Evolutionary conservation across 1,140 invertebrate species (phyloP), one percentile per base, ranked within the genome.

Genomic region (Drosophila littoralis): DNA sequence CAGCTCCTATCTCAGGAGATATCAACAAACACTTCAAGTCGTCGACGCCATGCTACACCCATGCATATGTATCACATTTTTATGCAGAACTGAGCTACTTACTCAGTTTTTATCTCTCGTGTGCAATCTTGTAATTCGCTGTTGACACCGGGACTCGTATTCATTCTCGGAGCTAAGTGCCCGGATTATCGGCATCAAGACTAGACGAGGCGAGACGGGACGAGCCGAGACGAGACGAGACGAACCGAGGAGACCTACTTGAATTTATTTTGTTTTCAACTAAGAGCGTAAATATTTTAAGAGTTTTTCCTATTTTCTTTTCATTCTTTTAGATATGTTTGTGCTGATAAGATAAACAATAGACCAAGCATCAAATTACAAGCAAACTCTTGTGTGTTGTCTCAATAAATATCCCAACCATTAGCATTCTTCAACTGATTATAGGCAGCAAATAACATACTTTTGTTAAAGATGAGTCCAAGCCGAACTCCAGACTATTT

Each of bases 251-350:
- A 35, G 22, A 36, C 12, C 1, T 33, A 28, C 50, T 54, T 50
- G 67, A 54, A 51, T 72, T 58, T 28, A 50, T 59, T 58, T 72
- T 72, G 46, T 65, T 65, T 65, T 59, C 60, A 7, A 15, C 54
- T 42, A 9, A 36, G 15, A 33, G 51, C 73, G 59, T 45, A 71
- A 65, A 75, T 71, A 75, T 71, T 75, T 71, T 71, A 8, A 38
- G 64, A 59, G 46, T 43, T 57, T 50, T 22, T 50, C 2, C 36
- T 17, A 40, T 38, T 69, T 48, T 45, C 15, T 65, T 22, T 73
- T 46, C 22, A 28, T 28, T 32, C 5, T 40, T 60, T n/a, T 10
- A 61, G 67, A 75, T 75, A 36, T 42, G 46, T 64, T n/a, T 45
- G 17, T 38, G 13, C 15, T 45, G 73, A 75, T 75, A 75, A 71